These are phyloP conservation scores for Sitta europaea DNA, from an alignment of 2,113 vertebrate genomes.

Conservation along the genomic window DNA sequence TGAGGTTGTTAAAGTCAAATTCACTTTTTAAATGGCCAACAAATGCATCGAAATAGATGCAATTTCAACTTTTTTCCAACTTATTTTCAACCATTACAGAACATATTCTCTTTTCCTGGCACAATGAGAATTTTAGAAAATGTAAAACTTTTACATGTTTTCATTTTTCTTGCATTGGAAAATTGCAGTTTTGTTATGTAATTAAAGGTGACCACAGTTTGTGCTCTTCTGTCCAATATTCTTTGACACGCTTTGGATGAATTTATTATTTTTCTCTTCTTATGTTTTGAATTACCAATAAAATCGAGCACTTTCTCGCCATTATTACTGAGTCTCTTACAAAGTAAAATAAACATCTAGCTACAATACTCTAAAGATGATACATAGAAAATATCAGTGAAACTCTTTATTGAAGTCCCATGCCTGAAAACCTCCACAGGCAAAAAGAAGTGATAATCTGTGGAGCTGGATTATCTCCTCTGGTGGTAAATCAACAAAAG, in stretches of 20 bases:
- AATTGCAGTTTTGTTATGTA: neutral
- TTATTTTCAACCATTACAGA: neutral
- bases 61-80: neutral
- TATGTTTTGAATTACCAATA: neutral
- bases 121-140: neutral
- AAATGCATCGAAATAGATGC: neutral
- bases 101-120: neutral
- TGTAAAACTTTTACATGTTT: fast-evolving
- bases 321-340: neutral
- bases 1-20: neutral
- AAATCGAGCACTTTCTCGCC: neutral
- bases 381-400: neutral
- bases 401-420: neutral
- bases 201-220: neutral
- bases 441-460: neutral
- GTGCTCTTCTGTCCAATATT: neutral
- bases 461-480: neutral
- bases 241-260: neutral
- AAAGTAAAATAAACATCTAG: neutral
- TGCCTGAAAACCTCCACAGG: neutral
- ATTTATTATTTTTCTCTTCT: neutral
- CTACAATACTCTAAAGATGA: neutral
- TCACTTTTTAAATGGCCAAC: neutral
- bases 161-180: neutral
- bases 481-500: neutral